A percentile compares a stretch with the other conserved stretches of the same genome.
phyloP scores from a whole-genome alignment of 1,140 invertebrate species.

The Polypedilum pembai region DNA sequence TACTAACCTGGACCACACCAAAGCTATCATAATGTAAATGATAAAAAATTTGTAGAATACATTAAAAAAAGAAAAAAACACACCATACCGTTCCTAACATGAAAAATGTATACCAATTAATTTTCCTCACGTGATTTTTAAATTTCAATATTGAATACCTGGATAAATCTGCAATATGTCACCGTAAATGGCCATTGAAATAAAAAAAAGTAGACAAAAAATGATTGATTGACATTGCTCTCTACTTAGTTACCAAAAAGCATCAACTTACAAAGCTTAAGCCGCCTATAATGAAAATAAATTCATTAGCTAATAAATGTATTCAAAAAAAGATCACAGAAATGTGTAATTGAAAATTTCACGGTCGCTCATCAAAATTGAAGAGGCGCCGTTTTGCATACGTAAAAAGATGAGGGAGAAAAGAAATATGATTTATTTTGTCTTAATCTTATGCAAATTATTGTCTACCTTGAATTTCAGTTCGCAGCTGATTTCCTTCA shows the following conservation, averaged over 20 bases:
- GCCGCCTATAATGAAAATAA: not conserved
- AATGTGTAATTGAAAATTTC: too few species aligned
- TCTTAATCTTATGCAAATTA: not conserved
- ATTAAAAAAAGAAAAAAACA: not conserved
- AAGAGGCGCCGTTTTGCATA: not conserved
- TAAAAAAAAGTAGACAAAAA: not conserved
- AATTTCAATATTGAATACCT: not conserved
- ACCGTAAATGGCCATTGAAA: not conserved
- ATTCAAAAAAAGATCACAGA: not conserved
- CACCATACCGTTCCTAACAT: not conserved
- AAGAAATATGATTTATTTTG: not conserved
- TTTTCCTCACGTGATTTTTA: not conserved
- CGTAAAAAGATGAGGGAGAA: not conserved
- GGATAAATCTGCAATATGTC: not conserved
- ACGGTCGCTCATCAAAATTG: not conserved
- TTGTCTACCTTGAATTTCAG: not conserved
- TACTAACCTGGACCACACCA: slow-evolving; percentile 1
- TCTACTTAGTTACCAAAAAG: not conserved
- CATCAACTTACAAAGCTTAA: not conserved
- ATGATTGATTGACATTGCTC: not conserved
- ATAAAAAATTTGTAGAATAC: not conserved
- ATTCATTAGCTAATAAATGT: not conserved
- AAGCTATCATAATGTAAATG: not conserved
- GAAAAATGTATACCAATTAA: not conserved
- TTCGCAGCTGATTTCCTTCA: not conserved